A percentile compares a stretch with the other conserved stretches of the same genome.
These are phyloP conservation scores for Thoracochromis brauschi DNA, from an alignment of 2,113 vertebrate genomes.

Conservation along the genomic window DNA sequence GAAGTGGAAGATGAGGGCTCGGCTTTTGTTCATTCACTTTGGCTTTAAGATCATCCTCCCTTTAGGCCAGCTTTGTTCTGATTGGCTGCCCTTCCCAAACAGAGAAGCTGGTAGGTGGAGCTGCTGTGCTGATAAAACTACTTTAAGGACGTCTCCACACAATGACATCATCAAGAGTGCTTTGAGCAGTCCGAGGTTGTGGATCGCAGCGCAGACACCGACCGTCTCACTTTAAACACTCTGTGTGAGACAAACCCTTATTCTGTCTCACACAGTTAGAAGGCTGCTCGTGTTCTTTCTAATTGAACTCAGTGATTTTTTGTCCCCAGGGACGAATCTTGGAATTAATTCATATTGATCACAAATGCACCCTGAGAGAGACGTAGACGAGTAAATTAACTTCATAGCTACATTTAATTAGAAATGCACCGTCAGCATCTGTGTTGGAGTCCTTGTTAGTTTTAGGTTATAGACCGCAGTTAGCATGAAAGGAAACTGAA, in stretches of 20 bases:
- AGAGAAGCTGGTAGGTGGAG: not conserved
- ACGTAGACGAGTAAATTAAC: not conserved
- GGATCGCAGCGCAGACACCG: not conserved
- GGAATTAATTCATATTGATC: conserved; percentile 20
- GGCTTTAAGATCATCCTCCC: not conserved
- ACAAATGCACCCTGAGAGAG: not conserved
- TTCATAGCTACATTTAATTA: not conserved
- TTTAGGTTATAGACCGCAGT: not conserved
- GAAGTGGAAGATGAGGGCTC: not conserved
- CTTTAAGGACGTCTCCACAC: not conserved
- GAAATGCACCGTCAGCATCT: not conserved
- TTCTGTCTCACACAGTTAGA: not conserved
- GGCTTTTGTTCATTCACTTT: not conserved
- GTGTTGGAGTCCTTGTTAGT: not conserved
- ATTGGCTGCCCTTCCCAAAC: not conserved
- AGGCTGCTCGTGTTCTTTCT: not conserved
- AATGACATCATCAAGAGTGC: not conserved
- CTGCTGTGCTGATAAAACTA: not conserved
- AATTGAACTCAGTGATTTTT: conserved; percentile 25
- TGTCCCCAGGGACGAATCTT: not conserved
- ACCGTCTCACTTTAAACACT: not conserved
- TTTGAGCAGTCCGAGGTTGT: not conserved
- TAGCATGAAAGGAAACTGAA: not conserved
- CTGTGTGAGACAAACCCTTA: not conserved
- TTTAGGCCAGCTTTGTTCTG: not conserved